A percentile compares a stretch with the other conserved stretches of the same genome.
phyloP scores from a whole-genome alignment of 2,113 vertebrate species.

The Brachypodius melanocephalos region DNA sequence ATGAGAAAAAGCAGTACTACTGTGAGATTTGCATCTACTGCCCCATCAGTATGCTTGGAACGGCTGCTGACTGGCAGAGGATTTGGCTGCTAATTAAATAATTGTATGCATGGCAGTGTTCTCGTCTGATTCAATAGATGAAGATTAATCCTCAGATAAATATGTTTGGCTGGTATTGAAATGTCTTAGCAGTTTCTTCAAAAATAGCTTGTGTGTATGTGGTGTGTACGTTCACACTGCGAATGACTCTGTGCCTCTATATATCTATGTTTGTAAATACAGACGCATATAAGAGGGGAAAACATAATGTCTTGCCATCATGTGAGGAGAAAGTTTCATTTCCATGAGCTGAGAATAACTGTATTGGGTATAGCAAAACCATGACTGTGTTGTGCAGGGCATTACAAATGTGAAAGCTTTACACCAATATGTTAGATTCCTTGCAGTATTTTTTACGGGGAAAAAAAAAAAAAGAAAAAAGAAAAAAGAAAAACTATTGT shows the following conservation, averaged over 20 bases:
- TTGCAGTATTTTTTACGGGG: background rate
- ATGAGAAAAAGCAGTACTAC: conserved; percentile 92
- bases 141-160: conserved; percentile 99
- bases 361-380: background rate
- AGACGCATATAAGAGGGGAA: background rate
- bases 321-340: background rate
- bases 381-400: background rate
- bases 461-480: background rate
- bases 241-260: conserved; percentile 12
- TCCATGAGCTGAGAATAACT: background rate
- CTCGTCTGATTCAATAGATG: conserved; percentile 90
- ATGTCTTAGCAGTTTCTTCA: conserved; percentile 83
- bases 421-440: background rate
- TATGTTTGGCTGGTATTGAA: conserved; percentile 92
- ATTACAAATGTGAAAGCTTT: background rate
- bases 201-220: conserved; percentile 76
- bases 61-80: conserved; percentile 84
- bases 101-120: conserved; percentile 96
- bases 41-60: conserved; percentile 88
- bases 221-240: conserved; percentile 11
- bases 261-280: conserved; percentile 53
- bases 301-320: background rate
- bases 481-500: background rate
- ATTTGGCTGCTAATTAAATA: conserved; percentile 97
- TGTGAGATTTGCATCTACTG: conserved; percentile 86